Evolutionary conservation across 2,888 invertebrate species (phyloP).

Genomic region (Eilema griseolum): DNA sequence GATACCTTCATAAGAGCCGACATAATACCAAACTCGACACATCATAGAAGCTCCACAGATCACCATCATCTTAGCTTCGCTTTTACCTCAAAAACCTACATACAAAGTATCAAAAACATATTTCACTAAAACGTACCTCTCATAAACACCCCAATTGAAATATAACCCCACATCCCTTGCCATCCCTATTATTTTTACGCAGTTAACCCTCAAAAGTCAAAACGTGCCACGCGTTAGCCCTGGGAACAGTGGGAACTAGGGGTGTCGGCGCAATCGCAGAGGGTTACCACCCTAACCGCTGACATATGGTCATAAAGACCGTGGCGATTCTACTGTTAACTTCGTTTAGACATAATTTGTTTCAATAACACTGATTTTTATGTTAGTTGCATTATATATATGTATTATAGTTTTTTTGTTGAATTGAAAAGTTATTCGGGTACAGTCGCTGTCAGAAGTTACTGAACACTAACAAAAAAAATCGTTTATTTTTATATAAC

Average conservation of each 20-base stretch:
- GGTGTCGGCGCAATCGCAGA: slow-evolving; percentile 45
- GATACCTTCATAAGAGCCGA: no score
- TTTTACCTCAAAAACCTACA: not conserved
- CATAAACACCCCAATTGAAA: slow-evolving; percentile 48
- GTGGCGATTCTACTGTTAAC: slow-evolving; percentile 27
- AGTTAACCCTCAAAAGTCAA: slow-evolving; percentile 50
- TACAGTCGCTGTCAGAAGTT: not conserved
- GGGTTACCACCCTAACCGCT: slow-evolving; percentile 50
- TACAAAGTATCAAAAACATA: not conserved
- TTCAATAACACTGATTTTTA: not conserved
- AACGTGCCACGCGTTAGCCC: slow-evolving; percentile 54
- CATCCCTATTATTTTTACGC: slow-evolving; percentile 42
- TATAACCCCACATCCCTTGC: slow-evolving; percentile 36
- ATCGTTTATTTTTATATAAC: no score
- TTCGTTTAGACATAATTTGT: slow-evolving; percentile 28
- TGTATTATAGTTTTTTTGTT: not conserved
- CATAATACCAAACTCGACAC: no score
- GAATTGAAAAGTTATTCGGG: not conserved
- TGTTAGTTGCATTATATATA: no score
- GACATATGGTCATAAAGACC: slow-evolving; percentile 55
- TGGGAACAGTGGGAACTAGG: slow-evolving; percentile 67
- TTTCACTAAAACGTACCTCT: slow-evolving; percentile 13
- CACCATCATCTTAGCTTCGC: no score
- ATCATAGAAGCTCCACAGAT: no score
- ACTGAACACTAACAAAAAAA: no score